Evolutionary conservation across 2,113 vertebrate genomes (phyloP), one percentile per base, ranked within the genome.

Genomic region (Scomber japonicus): DNA sequence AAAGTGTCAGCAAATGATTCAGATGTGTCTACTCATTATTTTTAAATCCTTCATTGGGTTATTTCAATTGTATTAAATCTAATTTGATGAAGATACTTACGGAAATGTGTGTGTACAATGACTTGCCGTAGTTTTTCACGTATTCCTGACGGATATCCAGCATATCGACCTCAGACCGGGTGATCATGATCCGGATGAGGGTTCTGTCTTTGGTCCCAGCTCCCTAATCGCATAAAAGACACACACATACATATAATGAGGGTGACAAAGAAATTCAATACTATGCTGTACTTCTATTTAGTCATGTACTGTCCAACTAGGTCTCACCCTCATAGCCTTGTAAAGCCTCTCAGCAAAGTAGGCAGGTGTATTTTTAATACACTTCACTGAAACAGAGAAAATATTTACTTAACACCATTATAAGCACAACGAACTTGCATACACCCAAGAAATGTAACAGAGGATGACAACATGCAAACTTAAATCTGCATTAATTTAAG

Each of bases 261-360:
- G 1, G 35, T 11, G 8, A 24, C 6, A 24, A 35, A 60, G 3
- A 49, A 53, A 50, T 50, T 4, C 45, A 50, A 53, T 11, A 71
- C 4, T 17, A 21, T 49, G 5, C 6, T 65, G 0, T 0, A 30
- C 10, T 19, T 35, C 31, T 49, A 8, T 53, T 31, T 50, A 31
- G 56, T 12, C 17, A 71, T 14, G 8, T 45, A 24, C 2, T 40
- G 8, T 27, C 1, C 15, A 57, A 35, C 27, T 15, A 74, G 54
- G 1, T 65, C 94, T 31, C 90, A 99, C 98, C 96, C 94, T 97
- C 97, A 99, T 99, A 88, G 98, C 93, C 21, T 95, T 99, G 92
- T 98, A 91, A 63, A 99, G 96, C 71, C 98, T 97, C 90, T 99
- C 97, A 51, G 98, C 98, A 90, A 99, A 99, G 94, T 98, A 99